These are phyloP conservation scores for Todiramphus saurophagus DNA, from an alignment of 2,113 vertebrate species.

Conservation along the genomic window DNA sequence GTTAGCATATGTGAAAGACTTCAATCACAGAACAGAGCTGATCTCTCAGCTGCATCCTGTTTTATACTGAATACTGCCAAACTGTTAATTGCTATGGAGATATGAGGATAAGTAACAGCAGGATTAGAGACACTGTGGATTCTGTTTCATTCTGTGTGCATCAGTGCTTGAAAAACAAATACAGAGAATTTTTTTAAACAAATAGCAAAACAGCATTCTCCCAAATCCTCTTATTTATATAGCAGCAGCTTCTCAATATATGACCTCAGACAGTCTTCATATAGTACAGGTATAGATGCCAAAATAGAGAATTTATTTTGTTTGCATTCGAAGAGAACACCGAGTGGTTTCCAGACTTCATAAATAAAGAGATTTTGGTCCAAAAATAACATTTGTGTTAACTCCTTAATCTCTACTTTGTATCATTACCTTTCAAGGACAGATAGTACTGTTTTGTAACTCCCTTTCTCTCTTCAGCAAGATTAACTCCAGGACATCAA, in stretches of 20 bases:
- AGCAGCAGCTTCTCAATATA: not conserved
- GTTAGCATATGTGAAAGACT: not conserved
- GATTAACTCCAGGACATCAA: not conserved
- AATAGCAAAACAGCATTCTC: not conserved
- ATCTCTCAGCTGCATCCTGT: not conserved
- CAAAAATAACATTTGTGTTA: not conserved
- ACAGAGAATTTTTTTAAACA: not conserved
- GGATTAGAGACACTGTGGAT: slow-evolving; percentile 10
- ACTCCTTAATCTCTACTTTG: not conserved
- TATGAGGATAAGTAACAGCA: not conserved
- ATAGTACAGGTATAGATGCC: not conserved
- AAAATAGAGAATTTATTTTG: not conserved
- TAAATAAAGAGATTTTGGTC: not conserved
- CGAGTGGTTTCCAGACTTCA: not conserved
- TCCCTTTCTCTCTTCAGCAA: not conserved
- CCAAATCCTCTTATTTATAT: slow-evolving; percentile 32
- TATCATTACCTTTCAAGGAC: not conserved
- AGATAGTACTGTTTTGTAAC: not conserved
- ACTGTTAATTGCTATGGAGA: slow-evolving; percentile 10
- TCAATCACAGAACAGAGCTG: not conserved
- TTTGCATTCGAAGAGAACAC: not conserved
- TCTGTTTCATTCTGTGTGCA: not conserved
- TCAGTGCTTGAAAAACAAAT: slow-evolving; percentile 24
- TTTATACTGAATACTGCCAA: not conserved
- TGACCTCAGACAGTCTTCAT: not conserved